Evolutionary conservation across 2,797 vertebrate species (phyloP).

Genomic region (Helarctos malayanus): DNA sequence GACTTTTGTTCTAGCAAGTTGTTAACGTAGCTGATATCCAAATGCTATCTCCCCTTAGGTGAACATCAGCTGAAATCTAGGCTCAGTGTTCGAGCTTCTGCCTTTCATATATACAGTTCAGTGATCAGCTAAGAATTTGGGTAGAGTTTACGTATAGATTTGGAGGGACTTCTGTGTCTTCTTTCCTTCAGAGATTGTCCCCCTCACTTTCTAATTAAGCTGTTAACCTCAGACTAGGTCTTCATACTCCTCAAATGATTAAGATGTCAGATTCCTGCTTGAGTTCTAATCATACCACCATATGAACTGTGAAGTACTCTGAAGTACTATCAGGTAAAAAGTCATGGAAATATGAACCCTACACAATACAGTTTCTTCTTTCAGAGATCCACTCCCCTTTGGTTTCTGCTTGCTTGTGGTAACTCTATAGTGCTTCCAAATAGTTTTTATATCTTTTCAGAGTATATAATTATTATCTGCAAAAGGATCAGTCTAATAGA

Average conservation of each 20-base stretch:
- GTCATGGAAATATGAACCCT: background rate
- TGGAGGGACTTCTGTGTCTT: background rate
- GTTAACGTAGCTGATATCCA: background rate
- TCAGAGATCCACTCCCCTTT: background rate
- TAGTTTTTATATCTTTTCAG: slow-evolving; percentile 15
- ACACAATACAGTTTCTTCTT: background rate
- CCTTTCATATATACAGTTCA: background rate
- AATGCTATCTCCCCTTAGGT: background rate
- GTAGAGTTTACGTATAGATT: background rate
- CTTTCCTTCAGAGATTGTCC: background rate
- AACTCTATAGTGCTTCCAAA: background rate
- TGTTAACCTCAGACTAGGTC: background rate
- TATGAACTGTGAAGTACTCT: background rate
- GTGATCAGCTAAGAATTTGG: background rate
- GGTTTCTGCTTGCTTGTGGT: slow-evolving; percentile 14
- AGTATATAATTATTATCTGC: background rate
- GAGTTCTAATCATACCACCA: background rate
- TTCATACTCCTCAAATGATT: background rate
- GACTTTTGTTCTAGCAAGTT: background rate
- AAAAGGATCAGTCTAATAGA: background rate
- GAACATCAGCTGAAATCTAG: background rate
- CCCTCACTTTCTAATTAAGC: background rate
- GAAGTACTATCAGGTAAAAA: background rate
- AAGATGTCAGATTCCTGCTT: background rate
- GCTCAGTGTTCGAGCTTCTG: background rate